These are phyloP conservation scores for Solenodon paradoxus DNA, from an alignment of 2,113 vertebrate species.

Conservation along the genomic window DNA sequence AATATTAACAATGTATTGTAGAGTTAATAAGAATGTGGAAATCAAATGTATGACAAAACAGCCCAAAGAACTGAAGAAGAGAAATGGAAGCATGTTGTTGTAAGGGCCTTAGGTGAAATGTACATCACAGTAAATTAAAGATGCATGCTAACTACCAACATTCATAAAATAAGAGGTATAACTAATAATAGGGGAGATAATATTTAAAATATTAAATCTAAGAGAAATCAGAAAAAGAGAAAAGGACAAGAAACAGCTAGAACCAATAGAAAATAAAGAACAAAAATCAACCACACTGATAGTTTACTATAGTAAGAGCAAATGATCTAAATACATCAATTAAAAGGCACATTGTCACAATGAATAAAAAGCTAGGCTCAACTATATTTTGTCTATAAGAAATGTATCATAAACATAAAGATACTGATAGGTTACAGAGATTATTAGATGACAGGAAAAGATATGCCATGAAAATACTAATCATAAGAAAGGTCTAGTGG, in stretches of 20 bases:
- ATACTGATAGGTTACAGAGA: neutral
- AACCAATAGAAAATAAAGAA: neutral
- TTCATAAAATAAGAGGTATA: neutral
- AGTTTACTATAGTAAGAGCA: neutral
- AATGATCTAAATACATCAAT: neutral
- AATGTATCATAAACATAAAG: neutral
- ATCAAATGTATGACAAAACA: neutral
- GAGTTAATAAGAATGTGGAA: neutral
- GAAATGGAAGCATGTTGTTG: neutral
- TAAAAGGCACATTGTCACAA: neutral
- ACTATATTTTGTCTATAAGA: neutral
- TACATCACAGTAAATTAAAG: neutral
- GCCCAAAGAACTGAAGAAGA: neutral
- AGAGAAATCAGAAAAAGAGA: neutral
- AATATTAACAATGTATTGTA: neutral
- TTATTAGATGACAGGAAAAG: neutral
- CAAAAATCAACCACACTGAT: neutral
- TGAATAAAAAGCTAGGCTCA: neutral
- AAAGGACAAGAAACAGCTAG: neutral
- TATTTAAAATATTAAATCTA: neutral
- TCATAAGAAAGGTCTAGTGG: no score
- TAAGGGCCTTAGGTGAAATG: neutral
- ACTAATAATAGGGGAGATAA: neutral
- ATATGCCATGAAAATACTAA: no score
- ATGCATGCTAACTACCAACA: neutral